Conservation (phyloP, 2,888 invertebrate species). For the Drosophila prolongata region DNA sequence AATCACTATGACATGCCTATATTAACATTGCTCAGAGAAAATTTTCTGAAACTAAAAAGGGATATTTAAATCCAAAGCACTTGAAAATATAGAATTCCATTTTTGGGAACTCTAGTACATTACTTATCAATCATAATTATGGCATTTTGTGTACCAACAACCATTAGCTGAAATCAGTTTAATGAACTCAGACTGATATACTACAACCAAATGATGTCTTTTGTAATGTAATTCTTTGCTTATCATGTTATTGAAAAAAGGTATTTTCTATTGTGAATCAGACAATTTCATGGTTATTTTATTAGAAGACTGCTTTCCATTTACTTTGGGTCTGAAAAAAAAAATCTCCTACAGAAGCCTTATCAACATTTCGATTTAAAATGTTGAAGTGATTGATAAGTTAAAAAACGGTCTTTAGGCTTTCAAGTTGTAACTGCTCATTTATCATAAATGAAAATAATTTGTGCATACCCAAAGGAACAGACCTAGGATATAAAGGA, state of each 20-base stretch:
- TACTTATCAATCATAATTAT: background rate
- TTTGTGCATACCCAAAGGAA: too few relatives aligned
- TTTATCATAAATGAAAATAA: too few relatives aligned
- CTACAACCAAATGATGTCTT: background rate
- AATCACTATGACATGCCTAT: background rate
- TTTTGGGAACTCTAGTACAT: background rate
- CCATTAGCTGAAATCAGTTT: conserved; percentile 21
- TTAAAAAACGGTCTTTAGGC: background rate
- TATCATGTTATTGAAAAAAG: conserved; percentile 19
- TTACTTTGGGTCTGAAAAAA: conserved; percentile 1
- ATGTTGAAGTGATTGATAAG: conserved; percentile 13
- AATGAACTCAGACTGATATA: conserved; percentile 21
- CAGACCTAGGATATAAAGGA: too few relatives aligned
- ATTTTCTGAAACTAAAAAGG: background rate
- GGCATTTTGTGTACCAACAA: background rate
- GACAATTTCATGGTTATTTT: background rate
- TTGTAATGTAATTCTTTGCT: conserved; percentile 13
- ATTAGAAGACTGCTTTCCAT: conserved; percentile 5
- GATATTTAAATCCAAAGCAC: too few relatives aligned
- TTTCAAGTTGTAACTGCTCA: background rate
- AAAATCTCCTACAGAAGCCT: conserved; percentile 3
- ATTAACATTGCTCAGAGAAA: background rate
- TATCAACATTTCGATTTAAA: conserved; percentile 13
- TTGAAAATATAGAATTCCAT: background rate
- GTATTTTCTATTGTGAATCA: conserved; percentile 21